Base-by-base conservation (phyloP, 2,113 vertebrate genomes). In the Protobothrops flavoviridis region DNA sequence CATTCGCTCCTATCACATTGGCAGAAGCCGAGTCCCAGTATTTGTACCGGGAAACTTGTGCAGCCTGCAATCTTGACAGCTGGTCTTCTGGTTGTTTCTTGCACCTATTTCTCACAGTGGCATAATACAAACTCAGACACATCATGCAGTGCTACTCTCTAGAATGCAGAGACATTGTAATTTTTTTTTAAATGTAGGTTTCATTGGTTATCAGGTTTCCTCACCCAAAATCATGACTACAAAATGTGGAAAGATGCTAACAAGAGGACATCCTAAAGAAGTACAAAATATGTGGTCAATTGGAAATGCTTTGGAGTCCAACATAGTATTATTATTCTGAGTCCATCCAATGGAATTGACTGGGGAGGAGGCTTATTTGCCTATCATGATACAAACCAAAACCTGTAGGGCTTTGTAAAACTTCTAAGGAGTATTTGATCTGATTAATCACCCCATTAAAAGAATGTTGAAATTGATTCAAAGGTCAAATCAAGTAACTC, bases 1-100 rank as follows among this genome's bases (percentile, higher is more conserved):
- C 97, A 98, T 98, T 97, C 96, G 56, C 95, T 97, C 96, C 93
- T 95, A 95, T 95, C 97, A 96, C 97, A 97, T 87, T 94, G 97
- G 87, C 96, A 96, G 95, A 96, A 96, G 95, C 95, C 95, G 93
- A 96, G 92, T 21, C 48, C 0, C 93, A 96, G 95, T 95, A 95
- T 93, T 96, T 97, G 24, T 97, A 90, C 96, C 88, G 96, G 29
- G 33, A 93, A 96, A 94, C 95, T 97, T 96, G 94, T 94, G 95
- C 96, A 95, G 94, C 93, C 94, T 86, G 91, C 91, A 94, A 56
- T 43, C 55, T 52, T 90, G 87, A 85, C 26, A 91, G 88, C 92
- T 91, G 50, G 21, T 5, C 45, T 33, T 92, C 87, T 91, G 89
- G 20, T 0, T 53, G 59, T 94, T 90, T 96, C 92, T 93, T 93